phyloP scores from a whole-genome alignment of 2,888 invertebrate species.

The Drosophila eohydei region DNA sequence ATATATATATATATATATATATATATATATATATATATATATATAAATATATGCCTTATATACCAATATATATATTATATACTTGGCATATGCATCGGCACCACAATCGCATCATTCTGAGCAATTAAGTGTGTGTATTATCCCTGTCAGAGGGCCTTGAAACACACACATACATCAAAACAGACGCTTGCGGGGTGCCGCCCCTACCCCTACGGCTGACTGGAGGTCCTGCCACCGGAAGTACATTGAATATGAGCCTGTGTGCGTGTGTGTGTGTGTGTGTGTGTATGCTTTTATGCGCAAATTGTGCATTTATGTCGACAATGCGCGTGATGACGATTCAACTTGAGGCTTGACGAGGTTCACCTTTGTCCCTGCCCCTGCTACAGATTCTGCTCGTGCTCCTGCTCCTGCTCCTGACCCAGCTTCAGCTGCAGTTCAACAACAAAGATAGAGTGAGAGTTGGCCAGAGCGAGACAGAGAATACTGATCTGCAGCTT shows the following conservation, averaged over 20 bases:
- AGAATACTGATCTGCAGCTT: conserved; percentile 26
- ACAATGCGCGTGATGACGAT: conserved; percentile 67
- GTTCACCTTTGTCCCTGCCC: conserved; percentile 22
- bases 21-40: not conserved
- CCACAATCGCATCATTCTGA: conserved; percentile 78
- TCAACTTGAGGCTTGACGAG: conserved; percentile 58
- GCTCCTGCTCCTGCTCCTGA: not conserved
- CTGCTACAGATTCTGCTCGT: conserved; percentile 14
- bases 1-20: not conserved
- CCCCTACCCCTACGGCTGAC: conserved; percentile 4
- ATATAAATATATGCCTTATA: conserved; percentile 11
- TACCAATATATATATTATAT: conserved; percentile 10
- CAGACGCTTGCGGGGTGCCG: conserved; percentile 32
- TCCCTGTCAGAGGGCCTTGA: conserved; percentile 80
- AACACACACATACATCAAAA: conserved; percentile 58
- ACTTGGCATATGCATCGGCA: conserved; percentile 59
- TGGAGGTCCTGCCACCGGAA: conserved; percentile 76
- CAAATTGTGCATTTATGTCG: conserved; percentile 79
- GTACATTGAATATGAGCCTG: conserved; percentile 70
- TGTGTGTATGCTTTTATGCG: conserved; percentile 69
- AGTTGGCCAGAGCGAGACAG: not conserved
- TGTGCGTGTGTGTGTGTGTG: conserved; percentile 34
- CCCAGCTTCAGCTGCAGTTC: conserved; percentile 19
- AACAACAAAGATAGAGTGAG: conserved; percentile 23
- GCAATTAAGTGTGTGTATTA: conserved; percentile 83